A percentile compares a stretch with the other conserved stretches of the same genome.
These are phyloP conservation scores for Plumapathes pennacea DNA, from an alignment of 92 coral and sea anemone genomes.

Conservation along the genomic window DNA sequence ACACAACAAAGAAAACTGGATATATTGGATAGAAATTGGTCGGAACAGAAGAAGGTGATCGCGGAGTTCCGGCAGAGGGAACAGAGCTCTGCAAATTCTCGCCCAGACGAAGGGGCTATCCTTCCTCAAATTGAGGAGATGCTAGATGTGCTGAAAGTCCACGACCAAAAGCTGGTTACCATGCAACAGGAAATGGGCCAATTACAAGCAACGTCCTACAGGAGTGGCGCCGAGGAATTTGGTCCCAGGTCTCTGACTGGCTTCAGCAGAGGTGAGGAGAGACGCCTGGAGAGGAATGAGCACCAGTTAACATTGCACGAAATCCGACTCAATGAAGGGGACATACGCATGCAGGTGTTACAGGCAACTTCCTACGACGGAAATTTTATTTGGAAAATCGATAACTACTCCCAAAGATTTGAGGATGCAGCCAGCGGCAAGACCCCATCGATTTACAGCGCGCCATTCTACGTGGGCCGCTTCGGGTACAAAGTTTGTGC, in stretches of 20 bases:
- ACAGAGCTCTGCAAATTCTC: neutral
- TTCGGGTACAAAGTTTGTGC: constrained; percentile 87
- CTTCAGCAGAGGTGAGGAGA: constrained; percentile 6
- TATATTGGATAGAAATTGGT: constrained; percentile 7
- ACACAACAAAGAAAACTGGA: constrained; percentile 42
- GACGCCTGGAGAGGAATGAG: constrained; percentile 56
- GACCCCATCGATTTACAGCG: constrained; percentile 76
- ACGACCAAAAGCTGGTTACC: constrained; percentile 1
- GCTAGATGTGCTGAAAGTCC: constrained; percentile 10
- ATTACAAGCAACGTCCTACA: constrained; percentile 2
- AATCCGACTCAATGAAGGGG: constrained; percentile 58
- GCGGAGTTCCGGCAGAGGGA: constrained; percentile 2
- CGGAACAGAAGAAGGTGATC: constrained; percentile 14
- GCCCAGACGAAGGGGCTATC: neutral
- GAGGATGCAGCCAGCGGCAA: constrained; percentile 68
- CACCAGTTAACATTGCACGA: constrained; percentile 61
- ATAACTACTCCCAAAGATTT: constrained; percentile 55
- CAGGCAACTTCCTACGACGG: constrained; percentile 70
- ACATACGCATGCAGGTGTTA: constrained; percentile 42
- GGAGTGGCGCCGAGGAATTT: neutral
- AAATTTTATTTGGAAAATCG: constrained; percentile 78
- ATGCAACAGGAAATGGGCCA: constrained; percentile 25
- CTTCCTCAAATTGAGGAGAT: constrained; percentile 35
- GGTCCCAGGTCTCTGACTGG: neutral
- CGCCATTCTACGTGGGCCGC: constrained; percentile 84